Evolutionary conservation across 2,113 vertebrate species (phyloP), one percentile per base, ranked within the genome.

Genomic region (Neodon shergylaensis): DNA sequence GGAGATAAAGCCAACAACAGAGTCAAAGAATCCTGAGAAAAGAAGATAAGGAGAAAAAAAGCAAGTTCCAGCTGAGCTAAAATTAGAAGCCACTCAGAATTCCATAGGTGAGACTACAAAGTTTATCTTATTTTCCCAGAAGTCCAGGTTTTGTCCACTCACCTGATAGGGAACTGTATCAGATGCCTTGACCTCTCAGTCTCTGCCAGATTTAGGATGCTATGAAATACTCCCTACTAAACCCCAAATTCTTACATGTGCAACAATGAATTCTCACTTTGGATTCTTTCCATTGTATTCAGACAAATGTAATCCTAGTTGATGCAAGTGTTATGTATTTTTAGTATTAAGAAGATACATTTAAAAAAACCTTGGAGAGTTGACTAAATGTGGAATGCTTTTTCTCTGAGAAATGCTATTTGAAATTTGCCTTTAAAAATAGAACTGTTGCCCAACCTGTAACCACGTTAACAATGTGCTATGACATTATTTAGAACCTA

Each of bases 1-100:
- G 28, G 58, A 92, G 91, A 88, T 90, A 92, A 96, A 84, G 31
- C 12, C n/a, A 92, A 73, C 36, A 78, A 89, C 82, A 13, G 44
- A 87, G 13, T 44, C 22, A 28, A 84, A 90, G 58, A 81, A 92
- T 54, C 73, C 33, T 58, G 39, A 78, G 31, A 52, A 17, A 89
- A 92, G 26, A 68, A 68, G 33, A 92, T 76, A 70, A 87, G 92
- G 58, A 28, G 12, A 70, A 89, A 26, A 94, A 88, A 91, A 5
- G 3, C 76, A 94, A 73, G 61, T 68, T 84, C 47, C 54, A 91
- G 89, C 77, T 82, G 49, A 90, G 21, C 74, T 73, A 83, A 89
- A 83, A 54, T 94, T 88, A 73, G 82, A 79, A 95, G 79, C 79
- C 31, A 28, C 33, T 83, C 86, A 58, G 72, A 13, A 16, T 72